Percentiles rank a stretch among this genome's conserved stretches.
phyloP scores from a whole-genome alignment of 2,797 vertebrate genomes.

The Telmatherina bonti region DNA sequence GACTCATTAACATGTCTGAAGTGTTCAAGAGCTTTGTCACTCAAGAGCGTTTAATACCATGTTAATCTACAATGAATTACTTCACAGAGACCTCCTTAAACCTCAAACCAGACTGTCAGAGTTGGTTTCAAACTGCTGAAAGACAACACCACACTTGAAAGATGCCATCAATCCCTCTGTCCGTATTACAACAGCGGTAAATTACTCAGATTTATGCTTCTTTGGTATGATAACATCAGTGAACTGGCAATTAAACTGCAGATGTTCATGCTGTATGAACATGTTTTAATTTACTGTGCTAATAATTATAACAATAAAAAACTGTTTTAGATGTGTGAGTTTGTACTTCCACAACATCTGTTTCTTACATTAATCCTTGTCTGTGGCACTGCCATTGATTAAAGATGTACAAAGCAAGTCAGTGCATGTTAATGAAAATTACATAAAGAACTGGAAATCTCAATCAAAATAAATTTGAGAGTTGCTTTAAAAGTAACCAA shows the following conservation, averaged over 20 bases:
- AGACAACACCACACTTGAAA: constrained; percentile 10
- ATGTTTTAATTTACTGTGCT: background rate
- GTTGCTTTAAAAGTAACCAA: background rate
- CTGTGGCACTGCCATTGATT: background rate
- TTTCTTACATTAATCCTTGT: background rate
- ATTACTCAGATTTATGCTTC: constrained; percentile 1
- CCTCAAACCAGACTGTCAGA: constrained; percentile 24
- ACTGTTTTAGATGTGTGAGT: background rate
- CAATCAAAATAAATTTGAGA: too few relatives aligned
- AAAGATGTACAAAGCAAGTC: background rate
- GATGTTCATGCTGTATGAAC: background rate
- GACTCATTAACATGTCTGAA: constrained; percentile 73
- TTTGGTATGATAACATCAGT: background rate
- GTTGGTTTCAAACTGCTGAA: constrained; percentile 34
- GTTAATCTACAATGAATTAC: constrained; percentile 63
- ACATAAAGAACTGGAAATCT: background rate
- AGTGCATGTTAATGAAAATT: background rate
- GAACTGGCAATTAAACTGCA: background rate
- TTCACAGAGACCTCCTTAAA: constrained; percentile 41
- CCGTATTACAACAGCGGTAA: constrained; percentile 1
- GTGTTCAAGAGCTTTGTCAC: constrained; percentile 67
- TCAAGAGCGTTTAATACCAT: constrained; percentile 64
- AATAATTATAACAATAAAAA: background rate
- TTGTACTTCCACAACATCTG: background rate
- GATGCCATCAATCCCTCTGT: constrained; percentile 25